Percentiles rank a stretch among this genome's conserved stretches.
These are phyloP conservation scores for Gymnocypris eckloni DNA, from an alignment of 2,797 vertebrate species.

Conservation along the genomic window DNA sequence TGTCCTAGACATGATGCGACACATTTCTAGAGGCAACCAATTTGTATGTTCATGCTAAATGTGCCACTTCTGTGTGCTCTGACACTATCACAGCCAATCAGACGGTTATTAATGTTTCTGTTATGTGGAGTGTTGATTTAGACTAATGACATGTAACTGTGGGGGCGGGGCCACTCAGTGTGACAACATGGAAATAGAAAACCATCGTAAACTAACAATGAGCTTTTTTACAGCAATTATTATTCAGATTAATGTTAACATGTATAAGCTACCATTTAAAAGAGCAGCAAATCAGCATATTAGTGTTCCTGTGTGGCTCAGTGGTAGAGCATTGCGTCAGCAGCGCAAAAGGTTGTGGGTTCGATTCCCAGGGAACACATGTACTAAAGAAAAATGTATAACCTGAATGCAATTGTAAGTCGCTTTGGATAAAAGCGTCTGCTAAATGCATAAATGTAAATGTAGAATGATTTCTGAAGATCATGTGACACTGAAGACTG, in stretches of 20 bases:
- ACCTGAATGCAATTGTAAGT: too few relatives aligned
- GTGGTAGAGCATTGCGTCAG: too few relatives aligned
- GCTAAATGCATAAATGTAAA: too few relatives aligned
- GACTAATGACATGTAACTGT: slow-evolving; percentile 1
- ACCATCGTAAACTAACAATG: background rate
- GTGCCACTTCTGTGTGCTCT: background rate
- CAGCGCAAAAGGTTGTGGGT: too few relatives aligned
- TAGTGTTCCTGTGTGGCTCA: too few relatives aligned
- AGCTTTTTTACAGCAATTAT: background rate
- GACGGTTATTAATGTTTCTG: background rate
- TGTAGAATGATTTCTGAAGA: background rate
- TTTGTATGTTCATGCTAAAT: background rate
- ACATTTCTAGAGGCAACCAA: background rate
- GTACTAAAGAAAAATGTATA: too few relatives aligned
- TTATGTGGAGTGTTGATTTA: slow-evolving; percentile 6
- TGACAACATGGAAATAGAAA: background rate
- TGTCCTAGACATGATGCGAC: background rate
- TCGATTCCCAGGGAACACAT: too few relatives aligned
- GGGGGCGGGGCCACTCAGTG: background rate
- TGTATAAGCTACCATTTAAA: background rate
- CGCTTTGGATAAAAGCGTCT: too few relatives aligned
- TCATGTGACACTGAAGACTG: background rate
- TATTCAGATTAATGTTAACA: background rate
- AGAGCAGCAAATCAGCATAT: background rate
- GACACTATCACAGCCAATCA: background rate